Evolutionary conservation across 2,888 invertebrate genomes (phyloP), one percentile per base, ranked within the genome.

Genomic region (Rhagonycha fulva): DNA sequence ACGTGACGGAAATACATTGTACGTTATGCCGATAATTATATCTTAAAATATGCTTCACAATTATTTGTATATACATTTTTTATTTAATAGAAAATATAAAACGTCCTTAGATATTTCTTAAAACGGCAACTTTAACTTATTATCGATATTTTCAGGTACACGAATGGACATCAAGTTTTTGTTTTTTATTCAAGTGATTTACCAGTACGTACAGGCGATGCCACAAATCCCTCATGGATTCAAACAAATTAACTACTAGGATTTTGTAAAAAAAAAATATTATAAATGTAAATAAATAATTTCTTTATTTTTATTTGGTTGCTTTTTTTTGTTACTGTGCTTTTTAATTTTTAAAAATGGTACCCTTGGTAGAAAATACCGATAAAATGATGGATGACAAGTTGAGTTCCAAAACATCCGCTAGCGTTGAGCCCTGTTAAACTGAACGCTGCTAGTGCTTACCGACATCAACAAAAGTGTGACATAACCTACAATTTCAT

Each of bases 1-100:
- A 26, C 87, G 87, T 19, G 86, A 86, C 75, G 87, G 87, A 23
- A 89, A 88, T 78, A 86, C 87, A 47, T 83, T 90, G 84, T 89
- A 85, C 82, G 89, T 88, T 79, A 84, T 85, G 85, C 85, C 85
- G 67, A 84, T 86, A 71, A 81, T 84, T 79, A 85, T 85, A 66
- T 67, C 30, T 66, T 61, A 71, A 71, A 24, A 61, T 62, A 47
- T 47, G 47, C 69, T 28, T 77, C 47, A 60, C 71, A 61, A 67
- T 32, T 68, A 32, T 77, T 74, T 76, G 76, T 76, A 76, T 28
- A 73, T 70, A 73, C 70, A 72, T 74, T 77, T 75, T 72, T 74
- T 70, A 71, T 72, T 74, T 72, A 62, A 72, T 67, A 70, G 47
- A 72, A 70, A 73, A 63, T 67, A 66, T 26, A 19, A 71, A 72